Percentiles rank a stretch among this genome's conserved stretches.
These are phyloP conservation scores for Erebia aethiops DNA, from an alignment of 2,888 invertebrate species.

Conservation along the genomic window DNA sequence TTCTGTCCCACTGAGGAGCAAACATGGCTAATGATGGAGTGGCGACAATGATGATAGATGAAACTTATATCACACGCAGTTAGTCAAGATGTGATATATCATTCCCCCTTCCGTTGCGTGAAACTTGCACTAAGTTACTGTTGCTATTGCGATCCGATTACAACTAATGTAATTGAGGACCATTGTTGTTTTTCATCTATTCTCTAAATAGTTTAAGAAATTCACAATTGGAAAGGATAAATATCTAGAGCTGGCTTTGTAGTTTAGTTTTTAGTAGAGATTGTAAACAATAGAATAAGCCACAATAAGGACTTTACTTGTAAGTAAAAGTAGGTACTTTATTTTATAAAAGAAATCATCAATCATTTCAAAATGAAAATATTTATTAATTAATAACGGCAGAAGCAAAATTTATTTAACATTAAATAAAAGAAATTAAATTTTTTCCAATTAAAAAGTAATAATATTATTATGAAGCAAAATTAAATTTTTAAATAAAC, in stretches of 20 bases:
- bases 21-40: slow-evolving; percentile 79
- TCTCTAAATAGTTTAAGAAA: too few species aligned
- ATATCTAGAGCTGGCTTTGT: too few species aligned
- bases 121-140: slow-evolving; percentile 33
- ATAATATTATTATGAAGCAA: too few species aligned
- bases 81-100: slow-evolving; percentile 56
- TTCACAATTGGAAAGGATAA: too few species aligned
- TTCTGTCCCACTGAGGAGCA: slow-evolving; percentile 69
- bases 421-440: too few species aligned
- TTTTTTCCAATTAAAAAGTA: too few species aligned
- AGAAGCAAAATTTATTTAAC: not conserved
- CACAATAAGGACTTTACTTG: not conserved
- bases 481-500: not conserved
- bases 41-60: slow-evolving; percentile 78
- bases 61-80: slow-evolving; percentile 72
- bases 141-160: slow-evolving; percentile 19
- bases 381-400: not conserved
- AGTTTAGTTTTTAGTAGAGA: too few species aligned
- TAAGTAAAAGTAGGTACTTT: not conserved
- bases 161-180: slow-evolving; percentile 6
- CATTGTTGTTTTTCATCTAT: not conserved
- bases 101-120: slow-evolving; percentile 46
- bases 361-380: not conserved
- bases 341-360: not conserved
- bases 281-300: too few species aligned